Evolutionary conservation across 2,888 invertebrate species (phyloP), one percentile per base, ranked within the genome.

Genomic region (Ommatoiulus sabulosus): DNA sequence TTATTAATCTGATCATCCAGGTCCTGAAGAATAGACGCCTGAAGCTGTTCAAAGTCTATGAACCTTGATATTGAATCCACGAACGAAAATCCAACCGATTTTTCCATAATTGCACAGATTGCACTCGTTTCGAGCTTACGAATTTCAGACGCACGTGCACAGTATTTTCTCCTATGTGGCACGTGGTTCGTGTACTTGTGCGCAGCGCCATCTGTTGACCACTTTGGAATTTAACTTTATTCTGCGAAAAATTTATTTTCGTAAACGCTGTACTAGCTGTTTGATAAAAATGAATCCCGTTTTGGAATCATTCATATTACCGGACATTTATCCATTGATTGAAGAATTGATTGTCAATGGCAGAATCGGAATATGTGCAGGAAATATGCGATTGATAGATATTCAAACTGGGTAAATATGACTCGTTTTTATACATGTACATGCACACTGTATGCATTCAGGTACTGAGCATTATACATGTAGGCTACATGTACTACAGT

Each of bases 361-460:
- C 17, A 86, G 85, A 44, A 24, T 57, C 12, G 89, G 87, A 20
- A 63, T 89, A 35, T 87, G 87, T 35, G 89, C 52, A 3, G 89
- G 89, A 87, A 87, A 89, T 24, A 63, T 89, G 63, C 17, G 87
- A 43, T 15, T 89, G 12, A 17, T 72, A 44, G 87, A 89, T 44
- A 63, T 89, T 44, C 86, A 89, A 89, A 87, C 89, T 44, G 89
- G 89, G 89, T 89, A 10, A 85, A 43, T 44, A 7, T 20, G 0
- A 52, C 12, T 46, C 3, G 8, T n/a, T n/a, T n/a, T n/a, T n/a
- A n/a, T n/a, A 46, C 46, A 46, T 46, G 46, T 46, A 46, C 46
- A 46, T 46, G 46, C 35, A 35, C n/a, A n/a, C n/a, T 35, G 35
- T 35, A 35, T 35, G 35, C 35, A n/a, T n/a, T n/a, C n/a, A n/a